phyloP scores from a whole-genome alignment of 2,113 vertebrate genomes.

The Semnornis frantzii region DNA sequence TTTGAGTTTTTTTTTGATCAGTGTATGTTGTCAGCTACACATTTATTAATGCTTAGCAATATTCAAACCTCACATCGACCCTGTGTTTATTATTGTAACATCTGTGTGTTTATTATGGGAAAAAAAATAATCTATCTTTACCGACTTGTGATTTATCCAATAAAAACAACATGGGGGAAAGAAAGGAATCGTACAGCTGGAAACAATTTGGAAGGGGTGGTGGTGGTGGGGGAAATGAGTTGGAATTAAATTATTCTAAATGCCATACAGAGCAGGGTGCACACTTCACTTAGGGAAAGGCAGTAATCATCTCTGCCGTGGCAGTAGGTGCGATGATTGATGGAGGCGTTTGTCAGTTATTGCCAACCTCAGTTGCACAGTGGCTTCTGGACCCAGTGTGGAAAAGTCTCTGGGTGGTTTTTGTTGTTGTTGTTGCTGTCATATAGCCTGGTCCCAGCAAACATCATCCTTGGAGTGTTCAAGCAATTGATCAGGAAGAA shows the following conservation, averaged over 20 bases:
- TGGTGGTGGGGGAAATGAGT: not conserved
- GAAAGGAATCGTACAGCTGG: slow-evolving; percentile 31
- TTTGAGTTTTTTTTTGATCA: not conserved
- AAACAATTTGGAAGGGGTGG: slow-evolving; percentile 37
- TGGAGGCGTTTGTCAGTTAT: slow-evolving; percentile 46
- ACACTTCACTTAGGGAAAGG: not conserved
- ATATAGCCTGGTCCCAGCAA: not conserved
- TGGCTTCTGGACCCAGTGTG: not conserved
- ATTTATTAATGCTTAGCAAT: slow-evolving; percentile 32
- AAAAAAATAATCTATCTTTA: slow-evolving; percentile 44
- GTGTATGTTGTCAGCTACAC: slow-evolving; percentile 5
- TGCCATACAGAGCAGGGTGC: slow-evolving; percentile 38
- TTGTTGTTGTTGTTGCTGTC: not conserved
- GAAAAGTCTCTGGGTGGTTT: not conserved
- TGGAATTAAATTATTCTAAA: slow-evolving; percentile 65
- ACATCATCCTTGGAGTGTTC: not conserved
- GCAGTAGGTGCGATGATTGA: slow-evolving; percentile 50
- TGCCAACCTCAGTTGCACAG: not conserved
- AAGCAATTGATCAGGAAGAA: not conserved
- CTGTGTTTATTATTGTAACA: slow-evolving; percentile 55
- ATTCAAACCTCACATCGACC: slow-evolving; percentile 41
- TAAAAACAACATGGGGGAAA: slow-evolving; percentile 50
- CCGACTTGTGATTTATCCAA: slow-evolving; percentile 36
- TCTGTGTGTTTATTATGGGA: slow-evolving; percentile 64
- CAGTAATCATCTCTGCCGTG: slow-evolving; percentile 42